Evolutionary conservation across 1,140 invertebrate species (phyloP), one percentile per base, ranked within the genome.

Genomic region (Latrodectus geometricus): DNA sequence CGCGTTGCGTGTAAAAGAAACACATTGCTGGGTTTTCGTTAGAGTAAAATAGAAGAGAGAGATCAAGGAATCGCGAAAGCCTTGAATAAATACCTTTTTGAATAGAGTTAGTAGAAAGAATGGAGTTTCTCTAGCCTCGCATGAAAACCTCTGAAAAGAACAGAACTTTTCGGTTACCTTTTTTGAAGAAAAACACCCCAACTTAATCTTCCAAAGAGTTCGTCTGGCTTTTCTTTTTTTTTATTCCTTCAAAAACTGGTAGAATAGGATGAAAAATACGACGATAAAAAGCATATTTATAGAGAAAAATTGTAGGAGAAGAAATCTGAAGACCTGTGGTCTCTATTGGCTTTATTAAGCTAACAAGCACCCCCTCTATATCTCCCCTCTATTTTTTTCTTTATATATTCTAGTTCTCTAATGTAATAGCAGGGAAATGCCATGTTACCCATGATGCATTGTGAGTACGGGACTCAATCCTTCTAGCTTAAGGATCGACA

Each of bases 311-410:
- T 70, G 23, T 15, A 72, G 70, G 69, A 75, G 56, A 49, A 72
- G 79, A 82, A 82, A 73, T 82, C 68, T 66, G 81, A 83, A 66
- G 81, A 75, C 81, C 81, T 52, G 61, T 83, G 83, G 83, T 86
- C 83, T 86, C 83, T 78, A 86, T 86, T 86, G 83, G 83, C 83
- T 86, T 86, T 86, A 86, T 86, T 86, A 86, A 86, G 75, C 83
- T 86, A 86, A 86, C 83, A 86, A 86, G 83, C 74, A n/a, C 83
- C 74, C 74, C 82, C 52, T n/a, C 73, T 61, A 61, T 69, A 15
- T n/a, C 56, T 56, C 56, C 21, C 61, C 35, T 35, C 1, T 35
- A 35, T 5, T 35, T 35, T 35, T 35, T 35, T 35, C 35, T 61
- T 75, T 49, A 9, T 72, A 72, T 82, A 82, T 82, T 68, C 20